Evolutionary conservation across 2,113 vertebrate species (phyloP).

Genomic region (Sylvietta virens): DNA sequence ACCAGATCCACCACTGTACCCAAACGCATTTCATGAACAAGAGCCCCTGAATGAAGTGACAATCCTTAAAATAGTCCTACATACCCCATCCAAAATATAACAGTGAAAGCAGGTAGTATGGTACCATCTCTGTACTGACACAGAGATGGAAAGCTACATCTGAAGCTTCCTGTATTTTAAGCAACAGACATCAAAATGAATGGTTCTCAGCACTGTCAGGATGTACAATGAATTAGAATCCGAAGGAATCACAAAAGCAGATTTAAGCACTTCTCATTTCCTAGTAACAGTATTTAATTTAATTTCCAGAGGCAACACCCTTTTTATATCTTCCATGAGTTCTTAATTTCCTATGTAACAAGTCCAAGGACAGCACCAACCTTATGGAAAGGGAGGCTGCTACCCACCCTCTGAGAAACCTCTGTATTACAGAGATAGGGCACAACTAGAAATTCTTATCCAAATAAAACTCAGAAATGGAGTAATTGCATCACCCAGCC

Average conservation of each 20-base stretch:
- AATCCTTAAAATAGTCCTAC: not conserved
- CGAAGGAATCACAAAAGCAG: not conserved
- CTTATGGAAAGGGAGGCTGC: not conserved
- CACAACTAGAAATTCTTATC: not conserved
- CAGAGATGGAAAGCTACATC: not conserved
- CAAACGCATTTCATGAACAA: not conserved
- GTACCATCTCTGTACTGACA: not conserved
- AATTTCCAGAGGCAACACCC: not conserved
- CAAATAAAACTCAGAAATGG: not conserved
- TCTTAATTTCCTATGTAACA: not conserved
- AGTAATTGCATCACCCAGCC: not conserved
- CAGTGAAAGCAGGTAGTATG: not conserved
- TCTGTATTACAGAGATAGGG: not conserved
- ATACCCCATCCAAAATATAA: not conserved
- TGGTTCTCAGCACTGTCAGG: not conserved
- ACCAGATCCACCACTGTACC: not conserved
- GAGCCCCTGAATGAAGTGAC: not conserved
- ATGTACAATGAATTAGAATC: not conserved
- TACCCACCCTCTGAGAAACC: not conserved
- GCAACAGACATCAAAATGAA: not conserved
- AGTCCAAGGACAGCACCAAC: not conserved
- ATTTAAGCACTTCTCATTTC: not conserved
- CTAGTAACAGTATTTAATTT: not conserved
- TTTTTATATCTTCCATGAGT: not conserved
- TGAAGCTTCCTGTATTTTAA: not conserved